phyloP scores from a whole-genome alignment of 2,113 vertebrate species.

The Macquaria ambigua region DNA sequence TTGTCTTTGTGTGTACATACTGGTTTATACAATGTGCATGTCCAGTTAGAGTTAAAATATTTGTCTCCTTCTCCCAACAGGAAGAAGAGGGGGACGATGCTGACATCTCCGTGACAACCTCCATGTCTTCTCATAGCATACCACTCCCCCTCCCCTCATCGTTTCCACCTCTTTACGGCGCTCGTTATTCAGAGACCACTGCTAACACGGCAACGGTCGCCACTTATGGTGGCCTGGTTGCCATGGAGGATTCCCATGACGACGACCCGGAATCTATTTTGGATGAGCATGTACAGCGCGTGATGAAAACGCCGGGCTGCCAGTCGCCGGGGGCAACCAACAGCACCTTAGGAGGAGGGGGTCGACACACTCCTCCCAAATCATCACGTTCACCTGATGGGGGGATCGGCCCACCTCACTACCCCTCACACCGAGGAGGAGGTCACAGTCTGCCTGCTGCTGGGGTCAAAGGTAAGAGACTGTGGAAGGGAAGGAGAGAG shows the following conservation, averaged over 20 bases:
- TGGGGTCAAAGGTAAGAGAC: constrained; percentile 76
- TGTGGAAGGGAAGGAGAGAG: not conserved
- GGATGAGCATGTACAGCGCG: constrained; percentile 93
- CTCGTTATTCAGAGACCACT: constrained; percentile 90
- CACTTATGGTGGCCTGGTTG: constrained; percentile 84
- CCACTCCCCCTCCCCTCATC: constrained; percentile 84
- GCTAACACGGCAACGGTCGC: constrained; percentile 70
- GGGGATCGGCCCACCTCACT: constrained; percentile 75
- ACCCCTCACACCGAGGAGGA: constrained; percentile 76
- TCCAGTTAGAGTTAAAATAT: not conserved
- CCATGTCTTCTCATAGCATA: constrained; percentile 86
- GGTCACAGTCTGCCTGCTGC: constrained; percentile 72
- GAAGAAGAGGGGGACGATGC: constrained; percentile 96
- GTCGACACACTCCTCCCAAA: constrained; percentile 89
- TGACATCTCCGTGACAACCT: constrained; percentile 86
- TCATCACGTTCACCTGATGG: constrained; percentile 90
- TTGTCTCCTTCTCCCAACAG: constrained; percentile 74
- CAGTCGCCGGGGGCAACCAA: constrained; percentile 91
- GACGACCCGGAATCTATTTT: constrained; percentile 95
- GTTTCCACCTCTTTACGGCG: constrained; percentile 85
- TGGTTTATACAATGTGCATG: too few species aligned
- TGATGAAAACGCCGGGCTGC: constrained; percentile 94
- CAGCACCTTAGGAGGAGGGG: constrained; percentile 79
- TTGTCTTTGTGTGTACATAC: not conserved
- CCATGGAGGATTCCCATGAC: constrained; percentile 89